These are phyloP conservation scores for Malthinus flaveolus DNA, from an alignment of 2,888 invertebrate species.

Conservation along the genomic window DNA sequence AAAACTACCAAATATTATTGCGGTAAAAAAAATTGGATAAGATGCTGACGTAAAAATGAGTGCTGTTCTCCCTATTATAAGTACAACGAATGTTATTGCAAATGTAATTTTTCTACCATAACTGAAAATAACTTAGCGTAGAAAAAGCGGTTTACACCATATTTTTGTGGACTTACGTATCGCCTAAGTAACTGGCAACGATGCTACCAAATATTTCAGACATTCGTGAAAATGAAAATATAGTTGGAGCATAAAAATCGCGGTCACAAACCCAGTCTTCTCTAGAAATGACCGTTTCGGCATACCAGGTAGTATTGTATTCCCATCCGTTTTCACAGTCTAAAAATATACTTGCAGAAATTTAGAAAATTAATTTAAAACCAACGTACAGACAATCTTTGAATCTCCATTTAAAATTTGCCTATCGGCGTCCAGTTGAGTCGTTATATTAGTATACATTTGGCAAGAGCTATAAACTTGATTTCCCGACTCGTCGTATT, in stretches of 20 bases:
- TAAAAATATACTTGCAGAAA: slow-evolving; percentile 29
- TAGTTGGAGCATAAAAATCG: slow-evolving; percentile 59
- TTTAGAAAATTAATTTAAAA: not conserved
- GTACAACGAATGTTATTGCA: not conserved
- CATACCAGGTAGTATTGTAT: slow-evolving; percentile 60
- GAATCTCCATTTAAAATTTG: not conserved
- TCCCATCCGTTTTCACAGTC: slow-evolving; percentile 61
- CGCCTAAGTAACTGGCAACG: slow-evolving; percentile 61
- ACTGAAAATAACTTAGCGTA: not conserved
- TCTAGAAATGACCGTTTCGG: slow-evolving; percentile 56
- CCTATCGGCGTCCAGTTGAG: slow-evolving; percentile 27
- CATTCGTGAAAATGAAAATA: slow-evolving; percentile 57
- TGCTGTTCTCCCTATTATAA: slow-evolving; percentile 57
- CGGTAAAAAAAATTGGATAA: slow-evolving; percentile 53
- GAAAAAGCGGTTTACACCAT: not conserved
- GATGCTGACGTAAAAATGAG: slow-evolving; percentile 56
- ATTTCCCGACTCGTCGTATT: not conserved
- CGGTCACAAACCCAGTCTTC: slow-evolving; percentile 63
- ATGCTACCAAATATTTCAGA: slow-evolving; percentile 62
- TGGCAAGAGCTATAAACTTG: slow-evolving; percentile 51
- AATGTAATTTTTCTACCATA: not conserved
- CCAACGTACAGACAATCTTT: slow-evolving; percentile 3
- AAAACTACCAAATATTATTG: slow-evolving; percentile 54
- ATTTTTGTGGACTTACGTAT: slow-evolving; percentile 54
- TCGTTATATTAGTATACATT: slow-evolving; percentile 53